phyloP scores from a whole-genome alignment of 2,113 vertebrate species.

The Fulica atra region DNA sequence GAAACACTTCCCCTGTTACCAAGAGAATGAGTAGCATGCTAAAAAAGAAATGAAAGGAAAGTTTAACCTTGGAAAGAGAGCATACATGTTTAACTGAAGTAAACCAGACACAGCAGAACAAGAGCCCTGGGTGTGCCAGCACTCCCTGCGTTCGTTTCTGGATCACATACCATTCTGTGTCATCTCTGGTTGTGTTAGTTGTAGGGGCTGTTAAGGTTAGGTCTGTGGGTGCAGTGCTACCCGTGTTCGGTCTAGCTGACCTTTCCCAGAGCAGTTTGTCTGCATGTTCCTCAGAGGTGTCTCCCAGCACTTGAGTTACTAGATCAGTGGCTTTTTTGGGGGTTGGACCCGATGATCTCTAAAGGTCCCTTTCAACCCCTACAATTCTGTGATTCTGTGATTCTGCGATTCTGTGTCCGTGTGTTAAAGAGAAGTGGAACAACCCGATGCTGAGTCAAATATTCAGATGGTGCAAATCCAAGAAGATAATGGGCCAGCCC shows the following conservation, averaged over 20 bases:
- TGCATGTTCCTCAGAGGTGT: background rate
- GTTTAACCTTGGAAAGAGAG: background rate
- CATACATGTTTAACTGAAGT: background rate
- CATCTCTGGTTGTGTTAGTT: background rate
- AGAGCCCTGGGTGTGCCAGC: background rate
- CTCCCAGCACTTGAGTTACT: background rate
- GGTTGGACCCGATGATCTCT: too few species aligned
- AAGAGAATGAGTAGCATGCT: background rate
- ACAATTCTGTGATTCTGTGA: too few species aligned
- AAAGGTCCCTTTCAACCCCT: too few species aligned
- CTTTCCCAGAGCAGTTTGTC: background rate
- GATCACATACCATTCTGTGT: background rate
- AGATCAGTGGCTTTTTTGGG: background rate
- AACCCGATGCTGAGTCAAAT: background rate
- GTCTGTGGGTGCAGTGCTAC: background rate
- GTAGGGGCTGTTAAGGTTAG: background rate
- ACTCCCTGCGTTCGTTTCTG: background rate
- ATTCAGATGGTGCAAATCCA: background rate
- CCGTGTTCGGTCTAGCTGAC: background rate
- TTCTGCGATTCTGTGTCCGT: accelerated
- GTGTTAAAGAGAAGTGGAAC: background rate
- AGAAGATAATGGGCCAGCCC: background rate
- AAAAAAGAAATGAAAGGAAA: background rate
- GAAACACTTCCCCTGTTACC: background rate
- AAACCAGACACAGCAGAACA: background rate